Conservation (phyloP, 2,113 vertebrate genomes). For the Rhynchomys soricoides region DNA sequence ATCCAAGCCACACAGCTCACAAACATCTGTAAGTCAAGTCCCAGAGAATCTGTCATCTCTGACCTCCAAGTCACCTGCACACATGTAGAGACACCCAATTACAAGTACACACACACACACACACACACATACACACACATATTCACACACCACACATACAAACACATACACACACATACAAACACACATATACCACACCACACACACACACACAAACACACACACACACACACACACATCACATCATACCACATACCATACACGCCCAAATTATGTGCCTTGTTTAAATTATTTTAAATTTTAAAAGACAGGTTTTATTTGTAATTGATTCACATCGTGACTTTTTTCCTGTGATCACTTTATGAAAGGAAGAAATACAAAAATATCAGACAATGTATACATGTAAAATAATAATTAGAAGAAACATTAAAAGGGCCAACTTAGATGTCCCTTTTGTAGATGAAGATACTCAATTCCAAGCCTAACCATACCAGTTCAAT, state of each 20-base stretch:
- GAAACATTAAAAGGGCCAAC: neutral
- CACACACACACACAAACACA: neutral
- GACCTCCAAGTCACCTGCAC: neutral
- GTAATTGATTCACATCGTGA: neutral
- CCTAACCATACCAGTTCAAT: neutral
- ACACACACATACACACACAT: rapidly evolving
- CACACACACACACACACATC: neutral
- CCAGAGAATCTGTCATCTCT: neutral
- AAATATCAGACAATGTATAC: neutral
- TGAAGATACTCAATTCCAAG: neutral
- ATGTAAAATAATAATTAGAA: neutral
- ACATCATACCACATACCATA: no score
- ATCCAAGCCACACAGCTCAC: neutral
- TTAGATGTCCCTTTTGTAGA: no score
- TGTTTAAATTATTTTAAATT: neutral
- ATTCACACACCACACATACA: rapidly evolving
- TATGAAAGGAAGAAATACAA: neutral
- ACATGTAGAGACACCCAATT: neutral
- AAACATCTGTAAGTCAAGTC: neutral
- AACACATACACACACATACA: neutral
- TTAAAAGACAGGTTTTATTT: constrained; percentile 1
- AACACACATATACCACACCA: neutral
- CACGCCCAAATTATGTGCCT: neutral
- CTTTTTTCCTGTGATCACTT: neutral
- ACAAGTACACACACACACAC: neutral